Evolutionary conservation across 2,888 invertebrate genomes (phyloP), one percentile per base, ranked within the genome.

Genomic region (Ceramica pisi): DNA sequence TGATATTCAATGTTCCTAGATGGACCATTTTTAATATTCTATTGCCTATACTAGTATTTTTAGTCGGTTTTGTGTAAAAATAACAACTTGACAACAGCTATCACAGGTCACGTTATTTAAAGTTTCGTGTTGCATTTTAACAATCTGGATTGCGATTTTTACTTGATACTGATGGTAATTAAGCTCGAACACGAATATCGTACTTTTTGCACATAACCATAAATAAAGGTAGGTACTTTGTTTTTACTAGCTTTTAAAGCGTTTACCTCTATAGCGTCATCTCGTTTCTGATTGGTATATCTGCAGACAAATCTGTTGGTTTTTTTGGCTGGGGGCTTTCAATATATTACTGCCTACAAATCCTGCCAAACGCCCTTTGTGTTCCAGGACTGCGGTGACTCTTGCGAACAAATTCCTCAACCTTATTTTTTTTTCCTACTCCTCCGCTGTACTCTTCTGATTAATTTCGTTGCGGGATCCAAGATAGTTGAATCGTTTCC

Each of bases 121-220:
- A 51, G 70, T 70, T 44, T 59, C 51, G 44, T 44, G 57, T 70
- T 70, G 70, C 70, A 51, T 70, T 69, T 59, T 51, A 70, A 59
- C 57, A 51, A 70, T 67, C 35, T 21, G 14, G 44, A 70, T 51
- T 44, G 57, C 26, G 67, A 48, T 56, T 67, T 56, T n/a, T 26
- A 48, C 46, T 46, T 48, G 68, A 69, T 41, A 67, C 35, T 6
- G 35, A 57, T 69, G 14, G 9, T 31, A 50, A 7, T 46, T 46
- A 46, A 46, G 19, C 41, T 50, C 21, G 8, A 46, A 67, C n/a
- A 55, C n/a, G 50, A 51, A 51, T 23, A 50, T 21, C 7, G 2
- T 4, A 35, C 19, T 16, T 50, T 9, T 35, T 12, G 14, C 1
- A 35, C 31, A 21, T 2, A 50, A 21, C 48, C 19, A n/a, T n/a